Conservation (phyloP, 2,888 invertebrate species). For the Agrilus biguttatus region DNA sequence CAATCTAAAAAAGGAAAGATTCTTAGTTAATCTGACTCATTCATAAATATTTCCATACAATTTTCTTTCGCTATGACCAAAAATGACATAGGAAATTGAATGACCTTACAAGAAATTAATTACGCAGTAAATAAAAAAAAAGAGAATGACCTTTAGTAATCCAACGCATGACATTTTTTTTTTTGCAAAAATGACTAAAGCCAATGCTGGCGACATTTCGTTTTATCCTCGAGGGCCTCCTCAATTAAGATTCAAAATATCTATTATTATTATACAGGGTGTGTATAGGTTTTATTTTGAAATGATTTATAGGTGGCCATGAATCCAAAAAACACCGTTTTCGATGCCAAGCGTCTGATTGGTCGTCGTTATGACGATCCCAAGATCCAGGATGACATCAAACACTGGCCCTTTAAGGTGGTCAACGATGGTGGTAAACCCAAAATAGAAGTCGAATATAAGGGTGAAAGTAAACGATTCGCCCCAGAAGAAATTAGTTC, state of each 20-base stretch:
- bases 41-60: too few relatives aligned
- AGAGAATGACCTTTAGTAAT: background rate
- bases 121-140: background rate
- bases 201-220: too few relatives aligned
- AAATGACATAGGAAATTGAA: background rate
- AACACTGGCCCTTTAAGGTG: constrained; percentile 72
- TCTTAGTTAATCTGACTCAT: too few relatives aligned
- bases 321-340: constrained; percentile 70
- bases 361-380: constrained; percentile 67
- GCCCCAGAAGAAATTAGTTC: constrained; percentile 75
- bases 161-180: background rate
- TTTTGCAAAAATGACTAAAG: too few relatives aligned
- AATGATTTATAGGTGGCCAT: constrained; percentile 45
- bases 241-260: too few relatives aligned
- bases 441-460: constrained; percentile 59
- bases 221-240: too few relatives aligned
- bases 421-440: constrained; percentile 54
- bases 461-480: constrained; percentile 60
- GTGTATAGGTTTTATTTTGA: background rate
- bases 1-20: too few relatives aligned
- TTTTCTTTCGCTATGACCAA: too few relatives aligned
- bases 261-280: background rate
- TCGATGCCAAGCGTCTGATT: constrained; percentile 72
- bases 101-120: background rate
- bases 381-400: constrained; percentile 65